These are phyloP conservation scores for Chamaetylas fuelleborni DNA, from an alignment of 2,113 vertebrate genomes.

Conservation along the genomic window DNA sequence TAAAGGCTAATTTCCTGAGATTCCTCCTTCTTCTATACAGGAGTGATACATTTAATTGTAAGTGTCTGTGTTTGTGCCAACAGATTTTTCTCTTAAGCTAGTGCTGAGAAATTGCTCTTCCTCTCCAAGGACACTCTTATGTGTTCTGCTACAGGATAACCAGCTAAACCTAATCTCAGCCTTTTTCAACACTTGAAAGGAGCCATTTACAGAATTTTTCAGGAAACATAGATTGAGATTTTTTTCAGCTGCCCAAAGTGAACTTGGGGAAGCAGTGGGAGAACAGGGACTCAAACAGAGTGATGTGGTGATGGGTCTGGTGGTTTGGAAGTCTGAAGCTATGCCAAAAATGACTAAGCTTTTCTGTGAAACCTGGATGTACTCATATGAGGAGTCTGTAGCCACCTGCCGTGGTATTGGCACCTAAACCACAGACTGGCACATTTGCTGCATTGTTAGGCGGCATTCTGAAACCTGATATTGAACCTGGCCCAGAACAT, in stretches of 20 bases:
- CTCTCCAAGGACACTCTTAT: neutral
- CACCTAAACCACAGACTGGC: neutral
- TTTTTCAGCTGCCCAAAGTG: constrained; percentile 1
- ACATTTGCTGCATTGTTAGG: neutral
- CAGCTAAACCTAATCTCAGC: neutral
- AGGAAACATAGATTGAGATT: neutral
- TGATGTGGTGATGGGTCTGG: neutral
- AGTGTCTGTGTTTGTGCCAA: neutral
- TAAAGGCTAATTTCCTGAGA: neutral
- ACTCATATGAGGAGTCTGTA: neutral
- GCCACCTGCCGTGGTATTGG: neutral
- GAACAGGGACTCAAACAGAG: neutral
- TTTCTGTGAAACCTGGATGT: neutral
- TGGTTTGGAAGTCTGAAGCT: neutral
- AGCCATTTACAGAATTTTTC: neutral
- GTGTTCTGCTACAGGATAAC: neutral
- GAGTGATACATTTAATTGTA: neutral
- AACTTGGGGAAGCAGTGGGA: neutral
- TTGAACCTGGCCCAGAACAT: neutral
- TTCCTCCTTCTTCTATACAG: neutral
- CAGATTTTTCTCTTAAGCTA: neutral
- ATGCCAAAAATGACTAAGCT: neutral
- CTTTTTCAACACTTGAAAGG: neutral
- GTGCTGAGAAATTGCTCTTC: neutral
- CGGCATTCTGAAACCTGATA: neutral